Base-by-base conservation (phyloP, 2,113 vertebrate species). In the Podilymbus podiceps region DNA sequence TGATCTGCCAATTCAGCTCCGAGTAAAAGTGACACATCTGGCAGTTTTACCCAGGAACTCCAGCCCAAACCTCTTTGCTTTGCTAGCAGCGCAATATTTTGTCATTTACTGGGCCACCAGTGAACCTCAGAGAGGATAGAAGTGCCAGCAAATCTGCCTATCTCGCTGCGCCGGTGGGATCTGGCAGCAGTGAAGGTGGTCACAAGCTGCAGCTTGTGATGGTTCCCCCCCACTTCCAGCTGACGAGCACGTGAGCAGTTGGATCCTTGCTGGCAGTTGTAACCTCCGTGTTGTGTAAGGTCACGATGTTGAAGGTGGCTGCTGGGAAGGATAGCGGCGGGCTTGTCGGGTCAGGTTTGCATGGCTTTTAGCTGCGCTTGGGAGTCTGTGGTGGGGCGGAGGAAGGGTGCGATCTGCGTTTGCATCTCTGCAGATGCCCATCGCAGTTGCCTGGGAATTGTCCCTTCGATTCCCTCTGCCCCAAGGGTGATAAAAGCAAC, bases 1-100 rank as follows among this genome's bases (percentile, higher is more conserved):
- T 5, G 73, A 63, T 67, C 87, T 92, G 93, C 94, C 93, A 94
- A 85, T 76, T 79, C n/a, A 67, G 84, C 89, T 72, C 85, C 4
- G 30, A 93, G 89, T 62, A 82, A 16, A 88, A 76, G 62, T 88
- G 81, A 67, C 91, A 93, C 74, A 85, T 91, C 93, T 92, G 85
- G 81, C 94, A 67, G 75, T 46, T 58, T 18, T 83, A 76, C 62
- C 58, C 81, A 49, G 94, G 85, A 95, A 5, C 71, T 85, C 9
- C 58, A 66, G 78, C 78, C 94, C 94, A 95, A 27, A 90, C 91
- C 85, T 62, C 74, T 62, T 53, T 47, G 74, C 85, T 94, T 90
- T 94, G 78, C 94, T 53, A 21, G 53, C 69, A 72, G 0, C 91
- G 82, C 84, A 5, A 12, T 6, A 5, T 33, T 75, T 79, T 91